Evolutionary conservation across 1,140 invertebrate genomes (phyloP), one percentile per base, ranked within the genome.

Genomic region (Vollenhovia emeryi): DNA sequence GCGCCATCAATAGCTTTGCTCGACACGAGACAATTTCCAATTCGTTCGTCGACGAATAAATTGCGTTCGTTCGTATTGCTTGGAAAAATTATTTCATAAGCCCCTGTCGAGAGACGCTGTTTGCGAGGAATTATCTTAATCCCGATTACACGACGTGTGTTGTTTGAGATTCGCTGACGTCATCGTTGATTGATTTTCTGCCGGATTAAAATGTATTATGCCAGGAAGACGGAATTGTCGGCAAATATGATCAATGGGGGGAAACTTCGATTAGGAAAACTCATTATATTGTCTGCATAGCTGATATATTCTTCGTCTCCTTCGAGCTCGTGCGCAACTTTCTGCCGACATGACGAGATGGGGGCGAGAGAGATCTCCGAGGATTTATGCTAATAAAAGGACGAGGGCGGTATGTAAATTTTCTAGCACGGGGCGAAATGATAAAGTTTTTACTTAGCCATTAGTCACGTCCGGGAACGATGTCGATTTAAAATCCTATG

Each of bases 371-470:
- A 45, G 13, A 71, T 71, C 36, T 30, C n/a, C 66, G 18, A 33
- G 13, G 50, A 73, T 73, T 82, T 82, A 71, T 45, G 66, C 11
- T 82, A 82, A 71, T 71, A 80, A 82, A 80, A 82, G 24, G 66
- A 57, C 27, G 33, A 33, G 24, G 30, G 36, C 13, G 24, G 8
- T n/a, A 57, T 71, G 68, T 30, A 82, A 71, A 71, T 45, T 82
- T 82, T 33, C 18, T 36, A 33, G 24, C 43, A 18, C 45, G 21
- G 9, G 2, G 13, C 7, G 0, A 59, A 82, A 43, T 73, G 9
- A 40, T 68, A 55, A 73, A 73, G 27, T 57, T 71, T 1, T 57
- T 57, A 43, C 13, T 55, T 50, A 27, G 21, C 13, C 27, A 45
- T 78, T 60, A 21, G 13, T 33, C 30, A 21, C 18, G 3, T 27